Evolutionary conservation across 37 sponge, comb jelly and placozoan genomes (phyloP).

Genomic region (Halichondria panicea): DNA sequence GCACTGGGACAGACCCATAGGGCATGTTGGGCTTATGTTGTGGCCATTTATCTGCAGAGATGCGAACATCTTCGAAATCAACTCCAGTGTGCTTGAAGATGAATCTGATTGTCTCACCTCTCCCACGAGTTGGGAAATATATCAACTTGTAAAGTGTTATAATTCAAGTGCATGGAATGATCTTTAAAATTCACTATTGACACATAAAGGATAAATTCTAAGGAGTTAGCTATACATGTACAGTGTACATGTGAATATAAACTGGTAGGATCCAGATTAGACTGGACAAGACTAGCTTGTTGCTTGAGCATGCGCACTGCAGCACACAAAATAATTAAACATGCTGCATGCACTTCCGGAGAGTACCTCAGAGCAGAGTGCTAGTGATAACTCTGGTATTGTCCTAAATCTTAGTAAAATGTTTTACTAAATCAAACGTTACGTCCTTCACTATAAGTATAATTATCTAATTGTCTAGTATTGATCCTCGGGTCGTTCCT

Average conservation of each 20-base stretch:
- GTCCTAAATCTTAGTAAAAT: too few relatives aligned
- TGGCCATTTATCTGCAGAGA: slow-evolving; percentile 33
- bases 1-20: slow-evolving; percentile 39
- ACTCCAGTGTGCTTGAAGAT: not conserved
- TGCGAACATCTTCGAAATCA: slow-evolving; percentile 39
- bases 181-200: not conserved
- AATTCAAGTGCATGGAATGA: too few relatives aligned
- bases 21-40: slow-evolving; percentile 41
- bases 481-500: slow-evolving; percentile 33
- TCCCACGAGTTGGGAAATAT: slow-evolving; percentile 26
- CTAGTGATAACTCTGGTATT: too few relatives aligned
- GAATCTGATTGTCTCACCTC: not conserved
- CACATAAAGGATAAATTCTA: not conserved
- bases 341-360: too few relatives aligned
- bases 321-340: too few relatives aligned
- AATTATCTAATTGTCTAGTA: not conserved
- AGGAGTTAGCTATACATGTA: too few relatives aligned
- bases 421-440: too few relatives aligned
- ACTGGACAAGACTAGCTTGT: too few relatives aligned
- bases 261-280: not conserved
- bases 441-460: not conserved
- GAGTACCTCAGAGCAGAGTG: too few relatives aligned
- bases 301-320: too few relatives aligned
- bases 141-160: slow-evolving; percentile 42
- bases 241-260: not conserved